Base-by-base conservation (phyloP, 2,888 invertebrate species). In the Asteroscopus sphinx region DNA sequence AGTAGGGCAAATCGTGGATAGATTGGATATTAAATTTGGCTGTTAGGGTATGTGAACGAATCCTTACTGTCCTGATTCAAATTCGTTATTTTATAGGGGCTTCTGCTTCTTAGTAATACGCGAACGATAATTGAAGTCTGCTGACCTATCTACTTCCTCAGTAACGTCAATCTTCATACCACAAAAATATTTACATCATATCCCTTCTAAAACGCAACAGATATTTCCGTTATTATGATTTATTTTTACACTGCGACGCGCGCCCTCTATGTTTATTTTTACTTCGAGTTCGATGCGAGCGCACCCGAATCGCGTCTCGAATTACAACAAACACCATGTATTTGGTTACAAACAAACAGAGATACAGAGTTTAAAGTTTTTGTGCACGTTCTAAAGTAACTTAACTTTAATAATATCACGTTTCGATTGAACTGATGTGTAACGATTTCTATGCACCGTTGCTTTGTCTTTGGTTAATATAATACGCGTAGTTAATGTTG, bases 241-340 rank as follows among this genome's bases (percentile, higher is more conserved):
- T 75, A 77, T 74, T 77, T 77, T 63, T 68, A 71, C 56, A 36
- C 39, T 26, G 67, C 48, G 48, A 33, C 47, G 59, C 54, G 64
- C 71, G 68, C 73, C 66, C 70, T 72, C 76, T 73, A 9, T 76
- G 62, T 76, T 78, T 78, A 76, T 78, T 78, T 78, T 47, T 76
- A 78, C 63, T 59, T 56, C 13, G 37, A 26, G 53, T 62, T 57
- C 64, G 32, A 52, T 73, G 73, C 47, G 46, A 59, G 53, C 76
- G 68, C 63, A 61, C 44, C 49, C 73, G 45, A 66, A 59, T 41
- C 55, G 46, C 59, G 57, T 61, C 41, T 76, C 73, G 41, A 51
- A 53, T 77, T 78, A 68, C 72, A 63, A 60, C 56, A 71, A 78
- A 68, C 74, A 68, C 63, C 58, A 39, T 54, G 67, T 78, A 71